Base-by-base conservation (phyloP, 1,140 invertebrate genomes). In the Drosophila seguyi region DNA sequence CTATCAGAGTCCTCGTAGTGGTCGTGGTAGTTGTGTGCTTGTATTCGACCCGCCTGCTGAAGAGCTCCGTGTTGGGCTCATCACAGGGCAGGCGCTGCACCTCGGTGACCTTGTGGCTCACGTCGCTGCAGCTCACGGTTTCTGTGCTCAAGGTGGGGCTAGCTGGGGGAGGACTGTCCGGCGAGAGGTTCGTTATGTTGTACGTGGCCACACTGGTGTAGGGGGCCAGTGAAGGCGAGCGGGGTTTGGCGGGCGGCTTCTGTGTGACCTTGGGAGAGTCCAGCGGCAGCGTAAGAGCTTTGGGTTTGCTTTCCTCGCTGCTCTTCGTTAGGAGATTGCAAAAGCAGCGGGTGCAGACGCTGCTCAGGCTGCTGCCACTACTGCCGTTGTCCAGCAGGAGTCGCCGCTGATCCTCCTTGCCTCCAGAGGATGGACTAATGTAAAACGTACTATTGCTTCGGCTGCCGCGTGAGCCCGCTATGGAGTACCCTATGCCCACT, bases 381-480 rank as follows among this genome's bases (percentile, higher is more conserved):
- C 71, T 62, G 42, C 48, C 48, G 8, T 47, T 60, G 8, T 68
- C 52, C 41, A 83, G 20, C 10, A 85, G 61, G 4, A 74, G 76
- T 0, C 60, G 53, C 4, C 67, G 79, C 52, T 55, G 34, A 62
- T 92, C 86, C n/a, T 80, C 82, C 18, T 91, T 60, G 7, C 16
- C 52, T 4, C 44, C 67, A 11, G 66, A 36, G 14, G 67, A 67
- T 4, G 72, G 45, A 16, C 57, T 47, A 36, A 79, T 78, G 38
- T 81, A 90, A 42, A 90, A 90, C 11, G 75, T 81, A 65, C 75
- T 90, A 42, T 76, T 88, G 72, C 83, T 87, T 2, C 81, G 56
- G 47, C 75, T 68, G 18, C 50, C 59, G 20, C 58, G 58, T 59
- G 56, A 44, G n/a, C 38, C 53, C 13, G 53, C 18, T n/a, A 20